Evolutionary conservation across 2,797 vertebrate genomes (phyloP).

Genomic region (Clarias pachynema): DNA sequence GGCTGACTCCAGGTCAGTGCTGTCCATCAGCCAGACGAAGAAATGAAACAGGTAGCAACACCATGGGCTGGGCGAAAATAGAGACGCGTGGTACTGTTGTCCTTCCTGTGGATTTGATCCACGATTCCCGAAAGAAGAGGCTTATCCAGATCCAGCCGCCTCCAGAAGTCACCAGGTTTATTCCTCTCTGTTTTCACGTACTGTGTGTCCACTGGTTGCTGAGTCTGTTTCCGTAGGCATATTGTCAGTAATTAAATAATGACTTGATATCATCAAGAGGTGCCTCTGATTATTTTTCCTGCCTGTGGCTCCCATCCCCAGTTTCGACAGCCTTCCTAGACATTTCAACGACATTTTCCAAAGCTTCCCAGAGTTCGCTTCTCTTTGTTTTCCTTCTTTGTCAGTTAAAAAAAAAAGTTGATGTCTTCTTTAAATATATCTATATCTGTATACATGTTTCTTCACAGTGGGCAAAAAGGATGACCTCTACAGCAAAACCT

Average conservation of each 20-base stretch:
- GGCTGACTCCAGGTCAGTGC: constrained; percentile 65
- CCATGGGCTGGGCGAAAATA: constrained; percentile 73
- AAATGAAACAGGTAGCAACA: constrained; percentile 77
- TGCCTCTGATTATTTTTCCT: constrained; percentile 65
- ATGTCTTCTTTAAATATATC: constrained; percentile 91
- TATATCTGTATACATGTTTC: constrained; percentile 85
- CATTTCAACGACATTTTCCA: constrained; percentile 84
- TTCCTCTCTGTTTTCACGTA: constrained; percentile 70
- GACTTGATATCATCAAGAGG: constrained; percentile 78
- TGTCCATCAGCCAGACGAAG: constrained; percentile 73
- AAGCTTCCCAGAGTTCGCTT: constrained; percentile 82
- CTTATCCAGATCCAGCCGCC: constrained; percentile 78
- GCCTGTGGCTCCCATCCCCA: constrained; percentile 76
- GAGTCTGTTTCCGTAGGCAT: constrained; percentile 77
- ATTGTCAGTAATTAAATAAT: constrained; percentile 78
- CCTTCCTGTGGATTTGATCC: constrained; percentile 77
- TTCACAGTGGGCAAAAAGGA: constrained; percentile 96
- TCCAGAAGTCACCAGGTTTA: constrained; percentile 73
- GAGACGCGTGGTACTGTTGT: constrained; percentile 76
- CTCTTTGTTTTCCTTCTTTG: constrained; percentile 76
- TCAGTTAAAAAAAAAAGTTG: constrained; percentile 76
- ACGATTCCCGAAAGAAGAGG: constrained; percentile 60
- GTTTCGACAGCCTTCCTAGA: constrained; percentile 81
- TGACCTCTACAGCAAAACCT: constrained; percentile 84
- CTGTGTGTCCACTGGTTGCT: constrained; percentile 76